Evolutionary conservation across 2,113 vertebrate species (phyloP), one percentile per base, ranked within the genome.

Genomic region (Hassar affinis): DNA sequence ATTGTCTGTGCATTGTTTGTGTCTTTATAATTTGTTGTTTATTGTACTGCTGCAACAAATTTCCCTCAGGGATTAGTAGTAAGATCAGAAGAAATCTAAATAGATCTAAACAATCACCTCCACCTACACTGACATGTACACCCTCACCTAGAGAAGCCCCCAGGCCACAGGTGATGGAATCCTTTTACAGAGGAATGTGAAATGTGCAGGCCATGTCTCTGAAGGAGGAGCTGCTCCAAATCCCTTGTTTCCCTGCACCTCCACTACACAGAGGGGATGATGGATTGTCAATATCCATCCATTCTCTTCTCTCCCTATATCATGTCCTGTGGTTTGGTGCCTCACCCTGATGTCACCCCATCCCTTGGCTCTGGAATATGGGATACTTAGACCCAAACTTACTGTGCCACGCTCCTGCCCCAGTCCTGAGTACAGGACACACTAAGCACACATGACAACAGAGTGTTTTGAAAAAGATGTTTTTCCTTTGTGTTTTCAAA

Each of bases 321-420:
- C 71, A 17, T 78, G 25, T 82, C 38, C 80, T 85, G 85, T 88
- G 75, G 84, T 74, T 38, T 47, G 49, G 64, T 72, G 76, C 15
- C 57, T 66, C 4, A 11, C 54, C 78, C 78, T 7, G 52, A 11
- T 49, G 15, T 22, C 20, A 51, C 38, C 85, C 77, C 74, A 79
- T 83, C 82, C 86, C 76, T 59, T 62, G 71, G 57, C 59, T 86
- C 93, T 93, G 92, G 92, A 93, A 93, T 93, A 88, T 90, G 82
- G 92, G 84, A 94, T 93, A 94, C 92, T 91, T 90, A 72, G 84
- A 91, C 88, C 66, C 42, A 90, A 93, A 91, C 89, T 90, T 91
- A 88, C 86, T 75, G 89, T 86, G 80, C 80, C 83, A 87, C 87
- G 80, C 80, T 82, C 82, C 80, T 82, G 45, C 59, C 81, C 69